Evolutionary conservation across 2,797 vertebrate genomes (phyloP), one percentile per base, ranked within the genome.

Genomic region (Prunella strophiata): DNA sequence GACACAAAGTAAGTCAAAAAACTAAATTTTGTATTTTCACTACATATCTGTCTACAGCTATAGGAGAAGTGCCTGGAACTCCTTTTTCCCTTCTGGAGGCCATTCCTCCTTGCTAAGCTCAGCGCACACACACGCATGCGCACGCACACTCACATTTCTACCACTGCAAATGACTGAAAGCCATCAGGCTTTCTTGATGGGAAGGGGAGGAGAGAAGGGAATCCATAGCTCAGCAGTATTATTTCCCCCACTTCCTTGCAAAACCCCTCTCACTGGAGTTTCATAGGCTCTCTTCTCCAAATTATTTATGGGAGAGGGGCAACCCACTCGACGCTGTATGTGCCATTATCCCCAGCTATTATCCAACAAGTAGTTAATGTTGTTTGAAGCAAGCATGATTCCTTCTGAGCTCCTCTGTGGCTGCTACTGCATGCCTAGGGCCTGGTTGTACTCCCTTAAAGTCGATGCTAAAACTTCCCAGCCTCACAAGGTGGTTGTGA

Each of bases 341-440:
- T n/a, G 87, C 91, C 93, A 81, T 96, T 91, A 94, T 96, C 95
- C 96, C 96, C 91, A 96, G 95, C 96, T 96, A 91, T 94, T 97
- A 95, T 95, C 95, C 95, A 96, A 95, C 96, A 96, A 92, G 93
- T 96, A 97, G 96, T 97, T 97, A 96, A 97, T 97, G 94, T 97
- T 97, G 95, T 95, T 96, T 97, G 95, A 97, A 97, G 96, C 95
- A 97, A 97, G 94, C 93, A 96, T 96, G 92, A 96, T 97, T 97
- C 91, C 94, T 96, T 91, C 84, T 80, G 96, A 95, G 93, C 81
- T 96, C 95, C 95, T 97, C 94, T 93, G 96, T 96, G 96, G 84
- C 94, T 93, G 92, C 91, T 68, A 85, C 42, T 94, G 91, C 93
- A 97, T 97, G 96, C 96, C 95, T 96, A 95, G 96, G 96, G 96